These are phyloP conservation scores for Rousettus leschenaultii DNA, from an alignment of 2,113 vertebrate genomes.

Conservation along the genomic window DNA sequence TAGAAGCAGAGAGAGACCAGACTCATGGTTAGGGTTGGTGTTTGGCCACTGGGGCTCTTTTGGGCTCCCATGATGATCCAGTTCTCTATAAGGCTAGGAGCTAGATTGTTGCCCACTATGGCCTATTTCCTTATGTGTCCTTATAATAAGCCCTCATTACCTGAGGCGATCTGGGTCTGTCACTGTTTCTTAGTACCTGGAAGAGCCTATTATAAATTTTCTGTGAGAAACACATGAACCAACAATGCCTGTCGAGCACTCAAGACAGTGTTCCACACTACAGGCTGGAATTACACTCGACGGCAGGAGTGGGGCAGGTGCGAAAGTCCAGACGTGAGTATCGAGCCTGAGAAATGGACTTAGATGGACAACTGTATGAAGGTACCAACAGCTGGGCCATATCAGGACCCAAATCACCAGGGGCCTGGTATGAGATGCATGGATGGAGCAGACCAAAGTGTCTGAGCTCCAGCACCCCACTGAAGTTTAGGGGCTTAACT, in stretches of 20 bases:
- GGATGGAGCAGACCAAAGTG: not conserved
- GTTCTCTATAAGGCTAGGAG: not conserved
- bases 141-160: not conserved
- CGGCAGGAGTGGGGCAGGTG: accelerated
- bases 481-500: no score
- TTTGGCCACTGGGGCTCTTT: not conserved
- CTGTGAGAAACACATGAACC: not conserved
- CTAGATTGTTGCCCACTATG: accelerated
- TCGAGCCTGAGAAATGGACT: not conserved
- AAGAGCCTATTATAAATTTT: not conserved
- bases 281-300: not conserved
- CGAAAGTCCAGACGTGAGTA: not conserved
- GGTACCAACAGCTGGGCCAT: not conserved
- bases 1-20: not conserved
- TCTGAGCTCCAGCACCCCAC: not conserved
- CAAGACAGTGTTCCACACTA: not conserved
- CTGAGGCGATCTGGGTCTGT: not conserved
- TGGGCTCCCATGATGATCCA: accelerated
- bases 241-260: accelerated
- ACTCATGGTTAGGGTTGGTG: not conserved
- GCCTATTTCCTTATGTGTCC: not conserved
- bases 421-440: not conserved
- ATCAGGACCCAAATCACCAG: not conserved
- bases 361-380: no score
- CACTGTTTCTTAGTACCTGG: not conserved